Percentiles rank a stretch among this genome's conserved stretches.
Evolutionary conservation across 2,113 vertebrate genomes (phyloP).

Genomic region (Hoplias malabaricus): DNA sequence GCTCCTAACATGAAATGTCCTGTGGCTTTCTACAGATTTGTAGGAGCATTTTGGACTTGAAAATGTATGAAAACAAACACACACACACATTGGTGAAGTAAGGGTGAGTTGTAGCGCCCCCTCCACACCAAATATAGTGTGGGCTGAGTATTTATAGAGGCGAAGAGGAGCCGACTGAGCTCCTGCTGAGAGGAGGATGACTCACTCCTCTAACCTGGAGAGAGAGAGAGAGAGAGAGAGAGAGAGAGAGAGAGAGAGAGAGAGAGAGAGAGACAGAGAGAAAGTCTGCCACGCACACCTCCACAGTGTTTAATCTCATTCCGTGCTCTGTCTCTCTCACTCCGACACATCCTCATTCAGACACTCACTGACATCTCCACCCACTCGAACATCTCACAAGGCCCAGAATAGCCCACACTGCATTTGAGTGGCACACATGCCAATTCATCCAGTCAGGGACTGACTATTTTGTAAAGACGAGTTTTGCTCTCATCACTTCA

Average conservation of each 20-base stretch:
- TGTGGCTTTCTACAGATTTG: background rate
- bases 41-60: background rate
- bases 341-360: background rate
- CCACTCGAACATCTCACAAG: background rate
- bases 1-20: no score
- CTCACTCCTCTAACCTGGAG: slow-evolving; percentile 51
- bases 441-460: background rate
- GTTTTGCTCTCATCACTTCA: background rate
- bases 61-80: background rate
- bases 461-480: background rate
- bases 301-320: slow-evolving; percentile 31
- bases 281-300: slow-evolving; percentile 12
- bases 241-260: slow-evolving; percentile 23
- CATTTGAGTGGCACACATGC: background rate
- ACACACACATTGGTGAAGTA: slow-evolving; percentile 18
- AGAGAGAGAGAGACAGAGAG: background rate
- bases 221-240: slow-evolving; percentile 38
- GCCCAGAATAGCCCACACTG: slow-evolving; percentile 1
- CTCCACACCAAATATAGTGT: slow-evolving; percentile 44
- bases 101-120: slow-evolving; percentile 44
- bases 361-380: slow-evolving; percentile 1
- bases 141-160: slow-evolving; percentile 53
- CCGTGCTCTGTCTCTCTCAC: background rate
- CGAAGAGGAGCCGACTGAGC: slow-evolving; percentile 37
- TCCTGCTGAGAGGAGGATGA: slow-evolving; percentile 44